Conservation (phyloP, 2,113 vertebrate species). For the Phalacrocorax carbo region DNA sequence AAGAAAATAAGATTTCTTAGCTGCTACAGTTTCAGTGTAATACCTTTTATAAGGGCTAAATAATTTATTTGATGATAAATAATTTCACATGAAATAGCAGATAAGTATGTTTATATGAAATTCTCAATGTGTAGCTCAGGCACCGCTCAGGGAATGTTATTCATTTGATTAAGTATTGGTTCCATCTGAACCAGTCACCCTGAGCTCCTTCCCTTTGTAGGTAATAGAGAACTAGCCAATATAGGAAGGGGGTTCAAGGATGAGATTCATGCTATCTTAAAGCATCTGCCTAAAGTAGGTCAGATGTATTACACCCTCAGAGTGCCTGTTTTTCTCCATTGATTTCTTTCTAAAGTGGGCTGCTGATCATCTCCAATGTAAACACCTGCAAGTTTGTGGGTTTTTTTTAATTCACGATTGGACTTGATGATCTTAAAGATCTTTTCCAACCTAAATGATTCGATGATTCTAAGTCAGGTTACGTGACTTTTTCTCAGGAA, state of each 20-base stretch:
- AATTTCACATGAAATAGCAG: constrained; percentile 12
- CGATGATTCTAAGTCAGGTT: neutral
- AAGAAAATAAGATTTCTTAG: neutral
- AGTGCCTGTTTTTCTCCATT: neutral
- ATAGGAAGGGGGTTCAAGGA: neutral
- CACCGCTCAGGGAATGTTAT: neutral
- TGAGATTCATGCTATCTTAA: neutral
- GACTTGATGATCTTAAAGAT: neutral
- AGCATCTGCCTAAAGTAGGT: neutral
- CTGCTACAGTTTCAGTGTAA: neutral
- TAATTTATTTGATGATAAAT: constrained; percentile 13
- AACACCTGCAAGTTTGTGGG: neutral
- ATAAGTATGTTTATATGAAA: neutral
- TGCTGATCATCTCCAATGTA: neutral
- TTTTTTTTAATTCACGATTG: neutral
- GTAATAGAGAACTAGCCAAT: neutral
- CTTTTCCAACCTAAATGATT: neutral
- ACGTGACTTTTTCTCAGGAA: neutral
- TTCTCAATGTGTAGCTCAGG: neutral
- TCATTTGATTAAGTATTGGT: neutral
- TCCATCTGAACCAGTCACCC: neutral
- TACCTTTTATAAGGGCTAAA: neutral
- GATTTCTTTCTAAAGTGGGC: neutral
- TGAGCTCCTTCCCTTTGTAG: neutral
- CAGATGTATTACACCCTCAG: neutral